Evolutionary conservation across 1,140 invertebrate species (phyloP).

Genomic region (Heliothis subflexa): DNA sequence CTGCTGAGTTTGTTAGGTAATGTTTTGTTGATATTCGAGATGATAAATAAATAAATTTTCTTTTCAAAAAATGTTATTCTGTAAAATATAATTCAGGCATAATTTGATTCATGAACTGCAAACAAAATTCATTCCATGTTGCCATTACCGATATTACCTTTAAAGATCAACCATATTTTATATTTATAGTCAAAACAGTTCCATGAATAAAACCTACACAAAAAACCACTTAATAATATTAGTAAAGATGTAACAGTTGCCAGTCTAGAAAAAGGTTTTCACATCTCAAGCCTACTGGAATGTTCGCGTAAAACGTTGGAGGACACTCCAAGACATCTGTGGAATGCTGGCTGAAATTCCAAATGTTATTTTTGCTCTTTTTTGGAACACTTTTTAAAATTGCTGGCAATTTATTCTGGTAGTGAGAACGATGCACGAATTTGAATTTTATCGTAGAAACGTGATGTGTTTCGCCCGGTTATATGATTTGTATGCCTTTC

Average conservation of each 20-base stretch:
- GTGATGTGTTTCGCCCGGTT: slow-evolving; percentile 17
- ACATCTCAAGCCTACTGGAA: slow-evolving; percentile 17
- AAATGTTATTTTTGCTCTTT: slow-evolving; percentile 22
- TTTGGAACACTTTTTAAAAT: slow-evolving; percentile 25
- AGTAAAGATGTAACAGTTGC: not conserved
- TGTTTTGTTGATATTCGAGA: too few species aligned
- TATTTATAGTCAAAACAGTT: too few species aligned
- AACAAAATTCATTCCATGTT: too few species aligned
- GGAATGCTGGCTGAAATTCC: slow-evolving; percentile 35
- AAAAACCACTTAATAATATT: too few species aligned
- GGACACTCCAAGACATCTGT: slow-evolving; percentile 24
- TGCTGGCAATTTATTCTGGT: slow-evolving; percentile 24
- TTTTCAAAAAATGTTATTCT: not conserved
- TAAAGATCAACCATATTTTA: too few species aligned
- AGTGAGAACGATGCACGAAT: slow-evolving; percentile 30
- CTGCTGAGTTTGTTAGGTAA: too few species aligned
- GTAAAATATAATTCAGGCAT: too few species aligned
- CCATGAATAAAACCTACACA: too few species aligned
- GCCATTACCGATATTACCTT: too few species aligned
- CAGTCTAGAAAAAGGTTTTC: slow-evolving; percentile 23
- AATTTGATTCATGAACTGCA: too few species aligned
- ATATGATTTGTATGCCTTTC: slow-evolving; percentile 13
- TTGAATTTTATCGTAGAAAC: not conserved
- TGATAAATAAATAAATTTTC: too few species aligned
- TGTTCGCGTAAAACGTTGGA: slow-evolving; percentile 28